Evolutionary conservation across 2,797 vertebrate species (phyloP), one percentile per base, ranked within the genome.

Genomic region (Choloepus didactylus): DNA sequence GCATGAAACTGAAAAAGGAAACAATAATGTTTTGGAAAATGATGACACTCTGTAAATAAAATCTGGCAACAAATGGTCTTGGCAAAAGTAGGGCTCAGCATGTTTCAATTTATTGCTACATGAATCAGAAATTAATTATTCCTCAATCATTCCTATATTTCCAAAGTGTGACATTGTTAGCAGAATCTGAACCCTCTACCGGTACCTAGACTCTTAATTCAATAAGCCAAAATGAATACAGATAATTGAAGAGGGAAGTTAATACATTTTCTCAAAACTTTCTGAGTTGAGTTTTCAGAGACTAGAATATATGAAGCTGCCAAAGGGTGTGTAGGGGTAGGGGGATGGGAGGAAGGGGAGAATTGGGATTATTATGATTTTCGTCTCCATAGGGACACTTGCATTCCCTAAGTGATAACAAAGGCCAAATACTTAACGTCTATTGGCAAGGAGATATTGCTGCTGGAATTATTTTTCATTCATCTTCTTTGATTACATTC

Each of bases 1-100:
- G 27, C 44, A 49, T 3, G 79, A 35, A 96, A 97, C 97, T 97
- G 96, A 96, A 97, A 97, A 96, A 90, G 94, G 93, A 98, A 98
- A 91, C n/a, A 38, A 96, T 92, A 96, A 92, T 96, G 64, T 89
- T 97, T 98, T 93, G 94, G 95, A 98, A 97, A 97, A 95, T 96
- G 86, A 96, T 97, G 95, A 97, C 83, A 96, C 97, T 97, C 96
- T 96, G 70, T 97, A 91, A 98, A 96, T 97, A 98, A 97, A 98
- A 97, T 96, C 79, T 96, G 91, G 93, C 86, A 97, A 91, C 18
- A 94, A 88, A 95, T 94, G 18, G 96, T 95, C 73, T 97, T 98
- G 95, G 96, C 97, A 95, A 97, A 97, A 97, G 59, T 59, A 81
- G 95, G 76, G 11, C 66, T 56, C 31, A 96, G 96, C 75, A 92